Evolutionary conservation across 2,888 invertebrate genomes (phyloP).

Genomic region (Melitaea athalia): DNA sequence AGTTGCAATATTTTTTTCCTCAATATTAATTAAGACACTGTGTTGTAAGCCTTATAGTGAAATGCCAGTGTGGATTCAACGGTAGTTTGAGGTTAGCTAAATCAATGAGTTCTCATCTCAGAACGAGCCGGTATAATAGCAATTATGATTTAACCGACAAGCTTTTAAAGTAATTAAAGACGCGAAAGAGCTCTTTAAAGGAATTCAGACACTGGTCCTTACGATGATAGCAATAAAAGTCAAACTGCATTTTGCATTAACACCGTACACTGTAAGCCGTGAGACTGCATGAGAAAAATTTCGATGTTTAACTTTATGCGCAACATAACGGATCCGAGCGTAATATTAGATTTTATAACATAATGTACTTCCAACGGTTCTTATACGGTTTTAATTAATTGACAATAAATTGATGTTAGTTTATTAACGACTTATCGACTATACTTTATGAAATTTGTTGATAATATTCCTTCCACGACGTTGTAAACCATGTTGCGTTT

Average conservation of each 20-base stretch:
- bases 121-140: neutral
- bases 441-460: neutral
- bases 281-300: neutral
- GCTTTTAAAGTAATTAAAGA: constrained; percentile 8
- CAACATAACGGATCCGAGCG: neutral
- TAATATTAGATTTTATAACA: constrained; percentile 4
- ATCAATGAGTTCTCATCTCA: constrained; percentile 10
- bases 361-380: neutral
- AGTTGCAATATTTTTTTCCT: neutral
- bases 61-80: constrained; percentile 8
- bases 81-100: constrained; percentile 14
- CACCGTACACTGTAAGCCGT: neutral
- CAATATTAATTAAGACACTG: neutral
- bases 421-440: too few relatives aligned
- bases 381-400: neutral
- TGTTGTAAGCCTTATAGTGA: constrained; percentile 2
- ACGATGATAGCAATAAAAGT: neutral
- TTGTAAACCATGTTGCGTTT: neutral
- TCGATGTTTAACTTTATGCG: neutral
- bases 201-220: neutral
- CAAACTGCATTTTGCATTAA: neutral
- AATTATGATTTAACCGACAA: constrained; percentile 5
- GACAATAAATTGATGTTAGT: too few relatives aligned
- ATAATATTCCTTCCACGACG: neutral
- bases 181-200: neutral